A percentile compares a stretch with the other conserved stretches of the same genome.
Evolutionary conservation across 2,797 vertebrate genomes (phyloP).

Genomic region (Mastacembelus armatus): DNA sequence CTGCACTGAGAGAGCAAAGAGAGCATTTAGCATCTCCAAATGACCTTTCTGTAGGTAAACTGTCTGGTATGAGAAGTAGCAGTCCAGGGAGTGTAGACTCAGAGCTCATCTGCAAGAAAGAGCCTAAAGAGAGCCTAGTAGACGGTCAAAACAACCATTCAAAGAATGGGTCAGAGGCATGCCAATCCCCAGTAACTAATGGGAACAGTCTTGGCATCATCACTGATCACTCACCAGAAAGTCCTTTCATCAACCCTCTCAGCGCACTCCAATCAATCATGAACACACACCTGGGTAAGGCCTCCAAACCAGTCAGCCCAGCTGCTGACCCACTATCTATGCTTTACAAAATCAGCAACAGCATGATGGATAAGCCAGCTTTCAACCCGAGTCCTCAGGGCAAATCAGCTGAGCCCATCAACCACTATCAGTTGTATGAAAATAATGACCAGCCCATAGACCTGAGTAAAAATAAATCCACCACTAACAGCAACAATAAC

Average conservation of each 20-base stretch:
- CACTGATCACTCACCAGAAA: constrained; percentile 97
- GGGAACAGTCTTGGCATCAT: constrained; percentile 95
- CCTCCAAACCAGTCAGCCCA: constrained; percentile 91
- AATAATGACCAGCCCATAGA: constrained; percentile 97
- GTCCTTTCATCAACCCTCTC: constrained; percentile 95
- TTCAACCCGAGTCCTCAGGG: constrained; percentile 89
- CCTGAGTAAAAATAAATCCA: constrained; percentile 94
- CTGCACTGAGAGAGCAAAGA: constrained; percentile 90
- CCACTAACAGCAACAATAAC: constrained; percentile 78
- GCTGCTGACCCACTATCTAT: constrained; percentile 94
- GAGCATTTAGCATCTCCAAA: constrained; percentile 86
- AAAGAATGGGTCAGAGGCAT: constrained; percentile 89
- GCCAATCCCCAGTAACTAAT: constrained; percentile 91
- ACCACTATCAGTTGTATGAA: constrained; percentile 93
- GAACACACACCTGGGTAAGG: constrained; percentile 99
- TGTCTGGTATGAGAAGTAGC: constrained; percentile 81
- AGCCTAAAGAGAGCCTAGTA: constrained; percentile 87
- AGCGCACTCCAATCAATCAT: constrained; percentile 99
- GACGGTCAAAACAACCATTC: constrained; percentile 85
- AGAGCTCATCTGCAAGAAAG: constrained; percentile 88
- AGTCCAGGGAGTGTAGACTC: constrained; percentile 84
- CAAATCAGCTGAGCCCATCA: constrained; percentile 91
- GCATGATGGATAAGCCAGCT: constrained; percentile 96
- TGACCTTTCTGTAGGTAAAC: constrained; percentile 82
- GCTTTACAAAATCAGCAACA: constrained; percentile 99